These are phyloP conservation scores for Rhodinocichla rosea DNA, from an alignment of 2,113 vertebrate species.

Conservation along the genomic window DNA sequence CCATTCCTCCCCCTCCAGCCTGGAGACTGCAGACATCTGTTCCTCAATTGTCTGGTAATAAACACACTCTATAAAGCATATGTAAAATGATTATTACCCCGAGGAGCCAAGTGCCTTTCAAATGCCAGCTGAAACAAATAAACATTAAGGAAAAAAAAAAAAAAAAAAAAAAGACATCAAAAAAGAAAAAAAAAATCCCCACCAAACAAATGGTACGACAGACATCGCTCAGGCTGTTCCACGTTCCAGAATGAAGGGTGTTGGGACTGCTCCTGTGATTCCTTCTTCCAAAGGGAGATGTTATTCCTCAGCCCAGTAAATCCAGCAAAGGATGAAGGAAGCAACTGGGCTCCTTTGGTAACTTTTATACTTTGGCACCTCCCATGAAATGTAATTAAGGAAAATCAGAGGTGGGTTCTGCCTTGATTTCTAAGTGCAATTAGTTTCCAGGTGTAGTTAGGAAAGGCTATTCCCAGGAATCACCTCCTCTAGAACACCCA, in stretches of 20 bases:
- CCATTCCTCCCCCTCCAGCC: neutral
- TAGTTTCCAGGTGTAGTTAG: neutral
- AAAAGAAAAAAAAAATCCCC: neutral
- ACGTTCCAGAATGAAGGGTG: neutral
- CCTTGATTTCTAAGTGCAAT: neutral
- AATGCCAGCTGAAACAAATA: constrained; percentile 60
- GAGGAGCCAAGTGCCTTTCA: constrained; percentile 66
- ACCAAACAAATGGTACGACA: neutral
- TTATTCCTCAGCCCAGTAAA: neutral
- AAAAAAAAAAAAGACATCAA: neutral
- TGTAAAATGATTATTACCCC: constrained; percentile 55
- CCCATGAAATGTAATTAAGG: constrained; percentile 8
- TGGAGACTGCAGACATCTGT: constrained; percentile 61
- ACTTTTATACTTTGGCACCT: constrained; percentile 2
- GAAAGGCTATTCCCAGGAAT: constrained; percentile 12
- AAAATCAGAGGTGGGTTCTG: neutral
- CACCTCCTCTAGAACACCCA: neutral
- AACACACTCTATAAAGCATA: constrained; percentile 64
- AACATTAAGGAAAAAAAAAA: neutral
- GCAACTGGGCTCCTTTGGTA: neutral
- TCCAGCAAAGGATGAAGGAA: neutral
- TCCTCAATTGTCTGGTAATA: constrained; percentile 59
- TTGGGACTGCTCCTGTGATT: neutral
- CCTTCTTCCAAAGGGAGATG: neutral
- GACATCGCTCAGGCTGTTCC: constrained; percentile 27